These are phyloP conservation scores for Cotesia typhae DNA, from an alignment of 1,140 invertebrate genomes.

Conservation along the genomic window DNA sequence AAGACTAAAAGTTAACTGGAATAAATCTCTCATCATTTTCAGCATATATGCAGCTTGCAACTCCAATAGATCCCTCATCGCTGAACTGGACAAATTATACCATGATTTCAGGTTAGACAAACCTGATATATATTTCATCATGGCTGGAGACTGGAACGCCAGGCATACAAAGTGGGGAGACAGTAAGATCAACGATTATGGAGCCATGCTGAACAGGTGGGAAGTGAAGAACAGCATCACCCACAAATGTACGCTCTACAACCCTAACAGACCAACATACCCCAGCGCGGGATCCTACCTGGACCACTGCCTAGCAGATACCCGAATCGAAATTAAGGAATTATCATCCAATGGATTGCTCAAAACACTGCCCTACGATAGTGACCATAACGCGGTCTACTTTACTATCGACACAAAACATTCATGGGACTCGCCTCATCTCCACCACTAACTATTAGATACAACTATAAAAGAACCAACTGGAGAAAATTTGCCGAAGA, in stretches of 20 bases:
- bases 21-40: constrained; percentile 12
- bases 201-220: constrained; percentile 13
- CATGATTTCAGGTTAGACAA: constrained; percentile 10
- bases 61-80: neutral
- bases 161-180: constrained; percentile 24
- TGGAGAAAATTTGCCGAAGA: constrained; percentile 30
- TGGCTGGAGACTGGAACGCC: constrained; percentile 34
- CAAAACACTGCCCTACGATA: neutral
- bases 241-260: constrained; percentile 9
- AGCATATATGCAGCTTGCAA: constrained; percentile 7
- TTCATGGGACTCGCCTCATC: neutral
- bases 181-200: constrained; percentile 2
- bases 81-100: constrained; percentile 18
- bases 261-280: constrained; percentile 3
- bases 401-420: neutral
- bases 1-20: constrained; percentile 21
- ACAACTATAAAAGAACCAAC: constrained; percentile 34
- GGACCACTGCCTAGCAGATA: constrained; percentile 20
- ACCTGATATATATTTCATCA: constrained; percentile 25
- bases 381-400: neutral
- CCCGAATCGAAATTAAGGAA: neutral
- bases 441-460: neutral
- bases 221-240: neutral
- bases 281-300: constrained; percentile 4
- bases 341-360: neutral